phyloP scores from a whole-genome alignment of 1,140 invertebrate genomes.

The Ephestia elutella region DNA sequence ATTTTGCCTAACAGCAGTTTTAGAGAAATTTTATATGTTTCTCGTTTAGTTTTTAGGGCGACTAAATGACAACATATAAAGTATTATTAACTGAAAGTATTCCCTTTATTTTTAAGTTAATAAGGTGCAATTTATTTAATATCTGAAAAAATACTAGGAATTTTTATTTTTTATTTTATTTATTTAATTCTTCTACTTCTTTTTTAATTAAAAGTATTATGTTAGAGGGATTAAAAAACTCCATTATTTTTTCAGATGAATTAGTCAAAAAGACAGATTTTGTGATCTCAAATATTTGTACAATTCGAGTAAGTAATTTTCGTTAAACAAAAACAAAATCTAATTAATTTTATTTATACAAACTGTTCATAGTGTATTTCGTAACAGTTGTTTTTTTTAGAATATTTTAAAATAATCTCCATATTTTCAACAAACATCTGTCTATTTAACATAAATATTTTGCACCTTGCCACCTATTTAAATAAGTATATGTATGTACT shows the following conservation, averaged over 20 bases:
- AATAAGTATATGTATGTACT: constrained; percentile 29
- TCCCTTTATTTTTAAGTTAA: constrained; percentile 49
- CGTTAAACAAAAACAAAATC: too few species aligned
- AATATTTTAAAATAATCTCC: neutral
- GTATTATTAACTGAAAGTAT: constrained; percentile 54
- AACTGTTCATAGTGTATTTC: neutral
- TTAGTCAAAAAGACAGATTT: constrained; percentile 9
- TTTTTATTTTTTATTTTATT: constrained; percentile 24
- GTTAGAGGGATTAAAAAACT: constrained; percentile 33
- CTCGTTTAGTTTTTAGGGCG: constrained; percentile 71
- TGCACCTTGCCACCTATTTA: constrained; percentile 6
- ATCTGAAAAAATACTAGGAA: constrained; percentile 20
- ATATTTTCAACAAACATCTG: constrained; percentile 1
- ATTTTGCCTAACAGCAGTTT: constrained; percentile 19
- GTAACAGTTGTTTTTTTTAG: neutral
- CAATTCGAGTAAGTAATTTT: too few species aligned
- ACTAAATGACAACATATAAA: constrained; percentile 72
- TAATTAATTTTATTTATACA: too few species aligned
- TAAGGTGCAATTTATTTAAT: constrained; percentile 30
- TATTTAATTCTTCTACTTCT: constrained; percentile 34
- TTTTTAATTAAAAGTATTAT: constrained; percentile 49
- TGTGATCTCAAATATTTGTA: constrained; percentile 11
- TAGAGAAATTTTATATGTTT: constrained; percentile 54
- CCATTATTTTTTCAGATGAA: constrained; percentile 13
- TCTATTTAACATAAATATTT: neutral